Evolutionary conservation across 2,113 vertebrate genomes (phyloP).

Genomic region (Centropristis striata): DNA sequence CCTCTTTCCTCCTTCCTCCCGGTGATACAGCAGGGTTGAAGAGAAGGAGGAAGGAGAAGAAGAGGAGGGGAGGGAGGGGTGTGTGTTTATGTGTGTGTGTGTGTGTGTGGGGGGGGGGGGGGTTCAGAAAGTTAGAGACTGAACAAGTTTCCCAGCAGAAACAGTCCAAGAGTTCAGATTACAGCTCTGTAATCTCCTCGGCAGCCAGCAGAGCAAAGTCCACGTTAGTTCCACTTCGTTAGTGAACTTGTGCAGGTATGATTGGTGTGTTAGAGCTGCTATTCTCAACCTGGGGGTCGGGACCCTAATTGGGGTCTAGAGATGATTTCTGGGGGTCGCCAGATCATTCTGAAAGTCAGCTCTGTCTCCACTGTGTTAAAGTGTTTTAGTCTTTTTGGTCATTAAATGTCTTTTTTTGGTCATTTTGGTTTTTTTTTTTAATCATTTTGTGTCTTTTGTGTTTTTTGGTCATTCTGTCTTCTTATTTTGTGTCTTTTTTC

Average conservation of each 20-base stretch:
- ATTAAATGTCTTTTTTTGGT: too few relatives aligned
- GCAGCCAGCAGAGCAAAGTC: slow-evolving; percentile 52
- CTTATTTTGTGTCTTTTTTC: too few relatives aligned
- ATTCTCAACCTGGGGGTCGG: too few relatives aligned
- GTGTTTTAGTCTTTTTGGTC: too few relatives aligned
- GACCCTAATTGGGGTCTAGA: too few relatives aligned
- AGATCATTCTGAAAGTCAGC: too few relatives aligned
- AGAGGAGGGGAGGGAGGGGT: slow-evolving; percentile 16
- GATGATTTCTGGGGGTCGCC: too few relatives aligned
- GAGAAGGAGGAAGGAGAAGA: slow-evolving; percentile 18
- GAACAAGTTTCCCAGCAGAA: slow-evolving; percentile 59
- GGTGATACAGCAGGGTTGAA: slow-evolving; percentile 23
- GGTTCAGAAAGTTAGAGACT: slow-evolving; percentile 17
- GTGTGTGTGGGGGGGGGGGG: not conserved
- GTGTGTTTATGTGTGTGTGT: not conserved
- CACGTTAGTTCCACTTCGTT: slow-evolving; percentile 24
- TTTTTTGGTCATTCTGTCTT: too few relatives aligned
- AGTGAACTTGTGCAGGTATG: not conserved
- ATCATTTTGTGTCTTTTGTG: too few relatives aligned
- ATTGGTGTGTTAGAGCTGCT: not conserved
- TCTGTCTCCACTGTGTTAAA: too few relatives aligned
- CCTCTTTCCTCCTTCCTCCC: slow-evolving; percentile 52
- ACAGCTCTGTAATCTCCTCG: slow-evolving; percentile 57
- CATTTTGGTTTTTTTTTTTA: too few relatives aligned
- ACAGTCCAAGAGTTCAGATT: slow-evolving; percentile 68